Base-by-base conservation (phyloP, 23 tunicate genomes). In the Phallusia fumigata region DNA sequence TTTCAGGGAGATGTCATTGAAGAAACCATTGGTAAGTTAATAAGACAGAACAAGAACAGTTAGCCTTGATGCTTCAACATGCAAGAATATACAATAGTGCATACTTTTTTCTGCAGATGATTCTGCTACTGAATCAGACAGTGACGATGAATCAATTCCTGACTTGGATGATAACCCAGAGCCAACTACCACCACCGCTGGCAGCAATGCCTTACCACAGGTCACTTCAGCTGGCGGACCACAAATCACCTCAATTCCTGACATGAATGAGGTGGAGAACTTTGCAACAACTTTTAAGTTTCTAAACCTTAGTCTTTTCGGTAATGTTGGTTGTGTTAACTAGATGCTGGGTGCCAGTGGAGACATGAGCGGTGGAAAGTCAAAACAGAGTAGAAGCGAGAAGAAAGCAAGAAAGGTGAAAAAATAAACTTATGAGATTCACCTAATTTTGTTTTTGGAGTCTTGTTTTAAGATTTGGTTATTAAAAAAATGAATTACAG, bases 401-500 rank as follows among this genome's bases (percentile, higher is more conserved):
- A 89, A 89, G 81, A 94, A 94, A 89, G 98, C 98, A 5, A 82
- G 98, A 79, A 94, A 94, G 89, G 98, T 94, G 47, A 1, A 6
- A 24, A 74, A 58, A 58, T 24, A 1, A 21, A 24, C 26, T 3
- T 40, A n/a, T n/a, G n/a, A n/a, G n/a, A n/a, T n/a, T n/a, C n/a
- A n/a, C n/a, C n/a, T n/a, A n/a, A n/a, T n/a, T n/a, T n/a, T n/a
- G n/a, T n/a, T n/a, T n/a, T n/a, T 19, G n/a, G n/a, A n/a, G n/a
- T n/a, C n/a, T n/a, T 40, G 10, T 40, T 40, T 40, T 40, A 40
- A 40, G 8, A 3, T 10, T 40, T 40, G 47, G 10, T 40, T 40
- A 10, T 40, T n/a, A n/a, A n/a, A n/a, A n/a, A 40, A 40, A 40
- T 40, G 47, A 24, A 79, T 50, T 58, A 33, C 77, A 94, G 98